Evolutionary conservation across 2,888 invertebrate species (phyloP), one percentile per base, ranked within the genome.

Genomic region (Caradrina clavipalpis): DNA sequence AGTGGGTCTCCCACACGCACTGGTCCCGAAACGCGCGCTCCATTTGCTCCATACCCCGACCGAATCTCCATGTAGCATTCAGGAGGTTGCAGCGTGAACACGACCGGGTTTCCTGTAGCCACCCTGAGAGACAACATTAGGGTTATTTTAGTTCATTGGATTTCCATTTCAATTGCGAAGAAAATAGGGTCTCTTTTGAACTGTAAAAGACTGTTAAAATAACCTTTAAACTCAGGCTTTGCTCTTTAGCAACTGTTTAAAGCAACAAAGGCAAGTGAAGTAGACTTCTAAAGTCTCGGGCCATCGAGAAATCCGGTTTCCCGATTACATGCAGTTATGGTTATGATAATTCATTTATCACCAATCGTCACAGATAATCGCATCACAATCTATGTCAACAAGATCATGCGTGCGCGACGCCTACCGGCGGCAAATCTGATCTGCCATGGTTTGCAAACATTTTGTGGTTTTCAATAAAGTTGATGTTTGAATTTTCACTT

Each of bases 31-130:
- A 99, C 98, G 63, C 98, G 95, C 53, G 98, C 98, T 58, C 99
- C 99, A 45, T 97, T 97, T 10, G 98, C 98, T 17, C 98, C 98
- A 91, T 98, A 99, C 26, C 99, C 99, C 82, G 98, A 97, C 79
- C 98, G 96, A 87, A 99, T 99, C 96, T 99, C 99, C 99, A 99
- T 99, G 95, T 99, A 98, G 90, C 99, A 99, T 92, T 99, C 99
- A 0, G 99, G 99, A 1, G 99, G 99, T 79, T 98, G 98, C 62
- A 99, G 95, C 0, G 99, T 99, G 89, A 99, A 99, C 50, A 99
- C 98, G 21, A 99, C 98, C 19, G 99, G 99, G 94, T 99, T 99
- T 58, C 99, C 99, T 47, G 99, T 99, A 72, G 99, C 99, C 80
- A 99, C 98, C 93, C 99, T 99, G 93, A 55, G 85, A 82, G 6